These are phyloP conservation scores for Clivina fossor DNA, from an alignment of 2,888 invertebrate species.

Conservation along the genomic window DNA sequence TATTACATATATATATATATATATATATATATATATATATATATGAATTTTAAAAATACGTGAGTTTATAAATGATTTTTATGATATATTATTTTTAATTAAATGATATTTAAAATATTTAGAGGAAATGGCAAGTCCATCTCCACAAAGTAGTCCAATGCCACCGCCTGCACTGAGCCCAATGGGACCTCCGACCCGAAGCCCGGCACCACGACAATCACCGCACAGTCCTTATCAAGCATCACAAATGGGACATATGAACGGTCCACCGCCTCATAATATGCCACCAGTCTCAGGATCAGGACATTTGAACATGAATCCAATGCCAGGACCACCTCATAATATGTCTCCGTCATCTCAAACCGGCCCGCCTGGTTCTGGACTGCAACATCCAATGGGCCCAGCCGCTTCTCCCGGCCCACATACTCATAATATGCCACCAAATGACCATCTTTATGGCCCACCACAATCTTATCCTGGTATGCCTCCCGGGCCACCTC, in stretches of 20 bases:
- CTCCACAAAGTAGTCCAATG: constrained; percentile 84
- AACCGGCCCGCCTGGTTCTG: constrained; percentile 37
- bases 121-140: constrained; percentile 75
- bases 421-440: constrained; percentile 33
- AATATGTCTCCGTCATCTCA: constrained; percentile 51
- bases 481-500: constrained; percentile 49
- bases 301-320: constrained; percentile 43
- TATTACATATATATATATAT: too few relatives aligned
- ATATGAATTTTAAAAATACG: not conserved
- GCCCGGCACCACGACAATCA: constrained; percentile 72
- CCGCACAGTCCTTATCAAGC: constrained; percentile 69
- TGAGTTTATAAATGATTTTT: not conserved
- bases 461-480: constrained; percentile 39
- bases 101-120: constrained; percentile 11
- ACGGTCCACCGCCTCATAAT: constrained; percentile 57
- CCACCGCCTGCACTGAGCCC: constrained; percentile 84
- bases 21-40: not conserved
- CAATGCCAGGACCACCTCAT: constrained; percentile 50
- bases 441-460: constrained; percentile 44
- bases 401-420: constrained; percentile 42
- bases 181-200: constrained; percentile 83
- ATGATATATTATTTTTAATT: constrained; percentile 6
- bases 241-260: constrained; percentile 53
- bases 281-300: constrained; percentile 51
- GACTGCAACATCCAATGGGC: constrained; percentile 40